Conservation (phyloP, 2,797 vertebrate genomes). For the Cetoscarus ocellatus region DNA sequence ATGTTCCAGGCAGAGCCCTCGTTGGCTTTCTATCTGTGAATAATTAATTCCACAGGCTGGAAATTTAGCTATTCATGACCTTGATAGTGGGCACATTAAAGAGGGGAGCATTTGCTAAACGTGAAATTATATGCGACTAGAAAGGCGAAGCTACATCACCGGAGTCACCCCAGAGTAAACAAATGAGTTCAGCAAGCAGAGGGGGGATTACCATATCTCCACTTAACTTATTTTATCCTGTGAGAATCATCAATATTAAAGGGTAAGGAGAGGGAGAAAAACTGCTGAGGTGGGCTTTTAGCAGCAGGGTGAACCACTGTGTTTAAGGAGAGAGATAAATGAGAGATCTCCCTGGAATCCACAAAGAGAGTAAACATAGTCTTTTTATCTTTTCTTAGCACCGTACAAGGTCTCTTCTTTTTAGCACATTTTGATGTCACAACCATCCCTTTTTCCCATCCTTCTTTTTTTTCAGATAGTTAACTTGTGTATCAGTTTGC, state of each 20-base stretch:
- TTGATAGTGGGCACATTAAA: conserved; percentile 80
- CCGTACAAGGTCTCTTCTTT: conserved; percentile 58
- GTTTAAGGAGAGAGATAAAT: conserved; percentile 86
- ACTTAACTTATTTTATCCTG: conserved; percentile 89
- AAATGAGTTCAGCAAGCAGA: conserved; percentile 84
- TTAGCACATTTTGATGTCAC: conserved; percentile 56
- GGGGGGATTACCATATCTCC: conserved; percentile 88
- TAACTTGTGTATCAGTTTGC: conserved; percentile 26
- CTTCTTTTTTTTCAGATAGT: conserved; percentile 27
- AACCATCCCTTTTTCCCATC: conserved; percentile 32
- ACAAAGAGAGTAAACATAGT: conserved; percentile 83
- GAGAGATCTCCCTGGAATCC: conserved; percentile 83
- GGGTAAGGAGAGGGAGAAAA: conserved; percentile 81
- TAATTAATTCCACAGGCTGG: conserved; percentile 71
- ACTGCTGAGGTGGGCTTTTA: conserved; percentile 86
- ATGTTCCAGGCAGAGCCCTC: conserved; percentile 33
- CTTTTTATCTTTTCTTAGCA: conserved; percentile 77
- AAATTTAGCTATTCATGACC: conserved; percentile 79
- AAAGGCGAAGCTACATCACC: conserved; percentile 79
- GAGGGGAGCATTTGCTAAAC: conserved; percentile 77
- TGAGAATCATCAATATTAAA: conserved; percentile 91
- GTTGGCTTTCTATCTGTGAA: conserved; percentile 71
- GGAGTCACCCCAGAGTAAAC: conserved; percentile 86
- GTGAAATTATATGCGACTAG: conserved; percentile 84
- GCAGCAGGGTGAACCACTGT: conserved; percentile 82